Evolutionary conservation across 2,888 invertebrate genomes (phyloP).

Genomic region (Lycocerus yunnanus): DNA sequence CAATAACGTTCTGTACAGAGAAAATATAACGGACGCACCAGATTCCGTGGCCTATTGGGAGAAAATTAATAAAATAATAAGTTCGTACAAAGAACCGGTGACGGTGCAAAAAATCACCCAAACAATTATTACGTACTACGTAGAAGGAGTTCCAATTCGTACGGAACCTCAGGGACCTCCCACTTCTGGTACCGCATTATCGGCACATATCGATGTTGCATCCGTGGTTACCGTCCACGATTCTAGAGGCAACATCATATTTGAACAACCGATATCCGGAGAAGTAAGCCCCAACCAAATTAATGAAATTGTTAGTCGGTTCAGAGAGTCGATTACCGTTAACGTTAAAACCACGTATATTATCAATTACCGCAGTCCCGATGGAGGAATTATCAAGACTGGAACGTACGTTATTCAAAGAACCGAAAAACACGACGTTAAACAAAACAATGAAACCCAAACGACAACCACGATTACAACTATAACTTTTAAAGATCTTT

Average conservation of each 20-base stretch:
- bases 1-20: neutral
- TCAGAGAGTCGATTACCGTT: neutral
- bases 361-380: neutral
- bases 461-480: constrained; percentile 4
- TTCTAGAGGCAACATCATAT: neutral
- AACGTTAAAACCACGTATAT: neutral
- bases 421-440: constrained; percentile 3
- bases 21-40: neutral
- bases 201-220: neutral
- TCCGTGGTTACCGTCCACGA: neutral
- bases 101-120: neutral
- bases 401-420: neutral
- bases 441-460: neutral
- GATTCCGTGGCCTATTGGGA: neutral
- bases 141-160: neutral
- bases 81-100: neutral
- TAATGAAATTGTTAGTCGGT: neutral
- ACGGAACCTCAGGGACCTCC: neutral
- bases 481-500: constrained; percentile 2
- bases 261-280: neutral
- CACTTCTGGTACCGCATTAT: neutral
- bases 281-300: neutral
- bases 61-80: neutral
- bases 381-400: constrained; percentile 1
- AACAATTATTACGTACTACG: neutral